A percentile compares a stretch with the other conserved stretches of the same genome.
Evolutionary conservation across 64 coral and sea anemone species (phyloP).

Genomic region (Hydrozoanthus tunicans): DNA sequence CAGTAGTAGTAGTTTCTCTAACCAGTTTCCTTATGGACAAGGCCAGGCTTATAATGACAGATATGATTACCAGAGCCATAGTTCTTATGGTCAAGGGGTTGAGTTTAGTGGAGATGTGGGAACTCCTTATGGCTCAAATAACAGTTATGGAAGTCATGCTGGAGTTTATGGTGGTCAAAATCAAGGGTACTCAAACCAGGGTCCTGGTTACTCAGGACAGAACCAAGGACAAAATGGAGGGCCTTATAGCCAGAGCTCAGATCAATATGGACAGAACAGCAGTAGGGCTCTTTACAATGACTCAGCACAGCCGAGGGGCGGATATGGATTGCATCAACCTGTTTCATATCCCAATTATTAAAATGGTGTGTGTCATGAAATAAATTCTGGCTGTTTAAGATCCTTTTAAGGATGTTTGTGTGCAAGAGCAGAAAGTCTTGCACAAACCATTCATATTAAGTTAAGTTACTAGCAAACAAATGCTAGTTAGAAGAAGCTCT

Average conservation of each 20-base stretch:
- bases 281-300: neutral
- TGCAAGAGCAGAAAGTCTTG: too few species aligned
- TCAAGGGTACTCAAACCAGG: neutral
- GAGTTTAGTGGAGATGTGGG: neutral
- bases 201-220: neutral
- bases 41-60: neutral
- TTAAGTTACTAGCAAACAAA: too few species aligned
- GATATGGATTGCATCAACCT: neutral
- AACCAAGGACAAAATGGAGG: slow-evolving; percentile 18
- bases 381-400: too few species aligned
- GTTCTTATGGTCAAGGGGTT: neutral
- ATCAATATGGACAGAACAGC: neutral
- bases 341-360: neutral
- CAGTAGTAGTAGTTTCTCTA: neutral
- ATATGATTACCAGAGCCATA: neutral
- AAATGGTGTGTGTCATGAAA: too few species aligned
- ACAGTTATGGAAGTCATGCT: neutral
- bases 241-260: neutral
- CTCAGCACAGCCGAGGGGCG: too few species aligned
- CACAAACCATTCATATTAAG: too few species aligned
- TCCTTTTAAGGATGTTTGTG: too few species aligned
- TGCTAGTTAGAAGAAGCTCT: too few species aligned
- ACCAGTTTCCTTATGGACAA: neutral
- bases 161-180: neutral
- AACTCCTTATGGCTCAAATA: neutral